Evolutionary conservation across 2,113 vertebrate species (phyloP), one percentile per base, ranked within the genome.

Genomic region (Notechis scutatus): DNA sequence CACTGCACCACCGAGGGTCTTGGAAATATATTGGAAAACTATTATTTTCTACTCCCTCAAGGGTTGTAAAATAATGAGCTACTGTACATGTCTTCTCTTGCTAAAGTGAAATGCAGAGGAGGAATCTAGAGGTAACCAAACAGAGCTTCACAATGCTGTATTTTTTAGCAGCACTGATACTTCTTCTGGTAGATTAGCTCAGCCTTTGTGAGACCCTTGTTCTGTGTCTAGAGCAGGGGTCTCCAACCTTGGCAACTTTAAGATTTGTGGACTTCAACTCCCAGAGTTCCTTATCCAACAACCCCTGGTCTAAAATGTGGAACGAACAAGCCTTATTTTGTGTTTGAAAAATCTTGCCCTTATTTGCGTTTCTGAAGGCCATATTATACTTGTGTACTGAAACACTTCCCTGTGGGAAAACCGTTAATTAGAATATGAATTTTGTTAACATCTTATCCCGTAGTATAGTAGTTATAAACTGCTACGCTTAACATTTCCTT

Each of bases 141-240:
- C 12, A 52, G 23, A 52, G 23, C 12, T 55, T 87, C 55, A n/a
- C 3, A 57, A 42, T 90, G 23, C n/a, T 54, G 15, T 90, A 90
- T 93, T 90, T 93, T 93, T 93, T 87, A 55, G 56, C 47, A 55
- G 6, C 34, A 85, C 42, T 91, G 56, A 39, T 92, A 24, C 29
- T 15, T 14, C 10, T 91, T 87, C 57, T n/a, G 5, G 10, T 87
- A 23, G 50, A 90, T 90, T 47, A 91, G 81, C 5, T 87, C 85
- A 90, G 88, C 20, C 29, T 45, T 86, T 90, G 10, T 24, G 9
- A 45, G 26, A 45, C 5, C 14, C 55, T 55, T 52, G 24, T 34
- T 61, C 15, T 55, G 11, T 52, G 45, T 61, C 59, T 23, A 50
- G 47, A 50, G 47, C 47, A 50, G 47, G 47, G 8, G 47, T 50